Base-by-base conservation (phyloP, 2,888 invertebrate species). In the Dasysyrphus albostriatus region DNA sequence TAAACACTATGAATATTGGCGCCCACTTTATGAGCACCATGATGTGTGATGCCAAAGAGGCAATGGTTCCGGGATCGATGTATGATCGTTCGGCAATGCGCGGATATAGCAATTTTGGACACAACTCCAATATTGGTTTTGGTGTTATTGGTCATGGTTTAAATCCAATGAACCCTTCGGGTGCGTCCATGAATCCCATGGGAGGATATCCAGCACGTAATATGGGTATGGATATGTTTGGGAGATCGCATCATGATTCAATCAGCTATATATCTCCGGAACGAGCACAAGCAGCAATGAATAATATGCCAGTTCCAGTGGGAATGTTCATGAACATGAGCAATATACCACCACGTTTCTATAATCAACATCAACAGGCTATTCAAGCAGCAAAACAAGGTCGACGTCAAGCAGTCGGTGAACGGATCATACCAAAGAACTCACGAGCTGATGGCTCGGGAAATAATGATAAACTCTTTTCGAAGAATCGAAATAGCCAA, bases 21-120 rank as follows among this genome's bases (percentile, higher is more conserved):
- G 97, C 98, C 0, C 98, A 99, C 91, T 99, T 99, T 92, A 99
- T 99, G 99, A 97, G 97, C 75, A 98, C 97, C 34, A 97, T 98
- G 37, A 98, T 98, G 96, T 99, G 98, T 93, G 98, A 98, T 93
- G 99, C 99, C 16, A 95, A 98, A 89, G 98, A 99, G 93, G 98
- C 98, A 5, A 94, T 98, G 93, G 97, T 98, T 73, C 98, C 98
- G 0, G 98, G 98, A 32, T 98, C 98, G 16, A 95, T 98, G 42
- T 98, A 98, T 93, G 98, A 98, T 92, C 95, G 98, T 79, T 96
- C 96, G 5, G 93, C 93, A 8, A 92, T 89, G 59, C 90, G 89
- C 12, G 89, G 90, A 7, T 91, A 90, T 89, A 89, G 90, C 91
- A 73, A 87, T 14, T 87, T 87, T 39, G 78, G 78, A 9, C 70